Evolutionary conservation across 1,140 invertebrate species (phyloP).

Genomic region (Trichonephila inaurata): DNA sequence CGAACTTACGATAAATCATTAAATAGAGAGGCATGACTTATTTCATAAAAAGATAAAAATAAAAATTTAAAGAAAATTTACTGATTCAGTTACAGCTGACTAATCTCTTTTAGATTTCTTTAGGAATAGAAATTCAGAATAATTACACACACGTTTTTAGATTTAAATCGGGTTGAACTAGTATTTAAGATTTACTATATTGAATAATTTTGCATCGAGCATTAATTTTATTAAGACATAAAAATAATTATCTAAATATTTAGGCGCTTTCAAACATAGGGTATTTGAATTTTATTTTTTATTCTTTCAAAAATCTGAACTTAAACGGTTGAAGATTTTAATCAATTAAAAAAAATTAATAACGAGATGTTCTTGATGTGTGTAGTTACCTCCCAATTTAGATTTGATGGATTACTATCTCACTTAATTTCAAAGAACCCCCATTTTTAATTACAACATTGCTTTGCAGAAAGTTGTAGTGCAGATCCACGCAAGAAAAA

Average conservation of each 20-base stretch:
- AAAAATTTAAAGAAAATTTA: too few species aligned
- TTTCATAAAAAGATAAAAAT: too few species aligned
- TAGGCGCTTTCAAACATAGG: background rate
- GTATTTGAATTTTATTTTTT: background rate
- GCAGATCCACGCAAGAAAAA: background rate
- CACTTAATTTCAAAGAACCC: background rate
- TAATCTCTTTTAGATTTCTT: too few species aligned
- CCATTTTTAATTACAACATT: background rate
- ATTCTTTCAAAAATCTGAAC: background rate
- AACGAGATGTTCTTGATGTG: background rate
- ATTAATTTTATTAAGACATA: background rate
- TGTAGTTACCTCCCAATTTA: background rate
- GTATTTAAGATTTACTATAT: too few species aligned
- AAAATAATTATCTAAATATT: background rate
- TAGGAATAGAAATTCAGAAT: too few species aligned
- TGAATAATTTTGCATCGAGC: background rate
- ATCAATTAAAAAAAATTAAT: slow-evolving; percentile 3
- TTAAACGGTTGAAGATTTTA: background rate
- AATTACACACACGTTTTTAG: too few species aligned
- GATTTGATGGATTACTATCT: background rate
- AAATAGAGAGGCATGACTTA: too few species aligned
- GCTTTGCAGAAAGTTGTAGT: background rate
- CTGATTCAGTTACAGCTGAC: too few species aligned
- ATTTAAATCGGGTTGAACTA: too few species aligned
- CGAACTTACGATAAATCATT: too few species aligned